Conservation (phyloP, 2,888 invertebrate species). For the Hedya salicella region DNA sequence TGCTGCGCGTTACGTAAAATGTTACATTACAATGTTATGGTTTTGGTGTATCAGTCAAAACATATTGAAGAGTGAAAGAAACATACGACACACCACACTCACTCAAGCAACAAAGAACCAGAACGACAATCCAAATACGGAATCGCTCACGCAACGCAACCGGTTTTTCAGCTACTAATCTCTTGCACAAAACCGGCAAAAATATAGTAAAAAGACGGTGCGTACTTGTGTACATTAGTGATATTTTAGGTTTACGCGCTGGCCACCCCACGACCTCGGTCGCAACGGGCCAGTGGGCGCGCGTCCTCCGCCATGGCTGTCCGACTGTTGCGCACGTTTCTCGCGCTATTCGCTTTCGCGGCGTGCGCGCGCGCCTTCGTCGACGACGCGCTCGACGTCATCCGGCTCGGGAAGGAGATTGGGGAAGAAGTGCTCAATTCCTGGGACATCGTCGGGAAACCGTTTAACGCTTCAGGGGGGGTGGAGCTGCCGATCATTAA, state of each 20-base stretch:
- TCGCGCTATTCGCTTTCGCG: slow-evolving; percentile 63
- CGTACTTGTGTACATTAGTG: neutral
- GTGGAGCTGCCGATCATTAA: slow-evolving; percentile 86
- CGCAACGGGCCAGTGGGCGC: slow-evolving; percentile 64
- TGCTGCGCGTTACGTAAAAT: neutral
- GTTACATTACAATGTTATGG: too few relatives aligned
- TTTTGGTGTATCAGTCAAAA: neutral
- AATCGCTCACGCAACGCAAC: slow-evolving; percentile 34
- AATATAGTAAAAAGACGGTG: neutral
- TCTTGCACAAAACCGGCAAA: neutral
- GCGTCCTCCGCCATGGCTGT: slow-evolving; percentile 72
- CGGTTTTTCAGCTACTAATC: neutral
- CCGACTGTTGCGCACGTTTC: slow-evolving; percentile 62
- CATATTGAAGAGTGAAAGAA: neutral
- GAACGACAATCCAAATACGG: slow-evolving; percentile 44
- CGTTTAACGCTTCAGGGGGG: slow-evolving; percentile 79
- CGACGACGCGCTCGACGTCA: slow-evolving; percentile 86
- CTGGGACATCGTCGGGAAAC: slow-evolving; percentile 87
- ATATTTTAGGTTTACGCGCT: slow-evolving; percentile 41
- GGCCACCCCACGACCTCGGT: slow-evolving; percentile 68
- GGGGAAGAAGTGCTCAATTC: slow-evolving; percentile 85
- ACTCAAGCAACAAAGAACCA: neutral
- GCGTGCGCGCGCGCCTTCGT: slow-evolving; percentile 72
- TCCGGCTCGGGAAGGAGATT: slow-evolving; percentile 85
- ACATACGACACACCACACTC: neutral